A percentile compares a stretch with the other conserved stretches of the same genome.
These are phyloP conservation scores for Gymnogyps californianus DNA, from an alignment of 2,113 vertebrate genomes.

Conservation along the genomic window DNA sequence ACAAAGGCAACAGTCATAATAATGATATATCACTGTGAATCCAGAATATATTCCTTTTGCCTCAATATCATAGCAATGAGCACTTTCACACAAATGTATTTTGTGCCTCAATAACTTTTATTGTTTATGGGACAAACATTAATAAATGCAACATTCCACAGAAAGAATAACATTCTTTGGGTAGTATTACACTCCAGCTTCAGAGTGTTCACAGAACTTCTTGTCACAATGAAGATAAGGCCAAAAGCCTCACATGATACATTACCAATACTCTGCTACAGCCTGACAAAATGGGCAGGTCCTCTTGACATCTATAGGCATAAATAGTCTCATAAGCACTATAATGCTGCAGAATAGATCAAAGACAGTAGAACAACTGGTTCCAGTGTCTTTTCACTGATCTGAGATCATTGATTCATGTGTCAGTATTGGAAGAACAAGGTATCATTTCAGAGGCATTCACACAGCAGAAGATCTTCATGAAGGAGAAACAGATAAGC, in stretches of 20 bases:
- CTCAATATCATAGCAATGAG: neutral
- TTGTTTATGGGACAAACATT: neutral
- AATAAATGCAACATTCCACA: neutral
- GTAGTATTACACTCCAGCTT: neutral
- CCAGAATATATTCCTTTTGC: neutral
- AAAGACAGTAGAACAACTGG: neutral
- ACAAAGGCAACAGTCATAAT: neutral
- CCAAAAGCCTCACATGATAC: neutral
- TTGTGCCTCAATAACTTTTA: neutral
- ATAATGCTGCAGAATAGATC: neutral
- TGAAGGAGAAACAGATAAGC: neutral
- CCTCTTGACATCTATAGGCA: too few relatives aligned
- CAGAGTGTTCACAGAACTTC: neutral
- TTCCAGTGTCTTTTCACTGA: neutral
- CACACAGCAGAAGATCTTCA: neutral
- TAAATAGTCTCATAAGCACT: neutral
- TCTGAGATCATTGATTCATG: neutral
- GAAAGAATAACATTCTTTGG: neutral
- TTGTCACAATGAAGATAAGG: neutral
- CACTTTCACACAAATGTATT: neutral
- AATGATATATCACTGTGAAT: neutral
- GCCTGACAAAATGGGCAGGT: neutral
- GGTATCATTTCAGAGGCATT: neutral
- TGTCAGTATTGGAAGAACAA: neutral
- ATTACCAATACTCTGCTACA: neutral